Base-by-base conservation (phyloP, 2,113 vertebrate species). In the Regulus satrapa region DNA sequence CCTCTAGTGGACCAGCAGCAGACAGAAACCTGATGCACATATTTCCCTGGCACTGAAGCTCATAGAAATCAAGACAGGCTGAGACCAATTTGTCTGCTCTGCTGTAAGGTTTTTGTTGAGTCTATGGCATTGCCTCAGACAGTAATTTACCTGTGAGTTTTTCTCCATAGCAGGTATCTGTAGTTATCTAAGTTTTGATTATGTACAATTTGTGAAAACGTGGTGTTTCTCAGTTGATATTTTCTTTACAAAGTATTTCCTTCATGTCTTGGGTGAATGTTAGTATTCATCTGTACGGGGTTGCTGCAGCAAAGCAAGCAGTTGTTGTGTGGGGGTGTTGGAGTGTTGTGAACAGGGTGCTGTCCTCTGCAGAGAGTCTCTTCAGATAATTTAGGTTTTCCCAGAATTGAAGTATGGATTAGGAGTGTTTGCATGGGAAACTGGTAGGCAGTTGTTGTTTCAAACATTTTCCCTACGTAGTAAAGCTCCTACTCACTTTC, bases 1-100 rank as follows among this genome's bases (percentile, higher is more conserved):
- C 86, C 94, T 96, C 84, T 94, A 72, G 86, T 87, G 93, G 76
- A 68, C 45, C 80, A 68, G 56, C 25, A 26, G 79, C 32, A 94
- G 61, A 68, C 61, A 81, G 66, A 78, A 85, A 64, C 31, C 12
- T 61, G 68, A 52, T 74, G 56, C 7, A 6, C 3, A 8, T 25
- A 84, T 89, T 6, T 3, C 23, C 23, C 18, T 48, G 56, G 21
- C 9, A 8, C 18, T 75, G 45, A n/a, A 78, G 62, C 52, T 91
- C 23, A 75, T n/a, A 18, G 17, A 38, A 76, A 38, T 2, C 23
- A 34, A 74, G 59, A 51, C 43, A 34, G 71, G 16, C 68, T 85
- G 59, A 38, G 63, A 29, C 38, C 13, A 62, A 49, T 73, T 40
- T 76, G 25, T 54, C 46, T 80, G 51, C 28, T 62, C 1, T 40